phyloP scores from a whole-genome alignment of 2,797 vertebrate genomes.

The Sylvilagus floridanus region DNA sequence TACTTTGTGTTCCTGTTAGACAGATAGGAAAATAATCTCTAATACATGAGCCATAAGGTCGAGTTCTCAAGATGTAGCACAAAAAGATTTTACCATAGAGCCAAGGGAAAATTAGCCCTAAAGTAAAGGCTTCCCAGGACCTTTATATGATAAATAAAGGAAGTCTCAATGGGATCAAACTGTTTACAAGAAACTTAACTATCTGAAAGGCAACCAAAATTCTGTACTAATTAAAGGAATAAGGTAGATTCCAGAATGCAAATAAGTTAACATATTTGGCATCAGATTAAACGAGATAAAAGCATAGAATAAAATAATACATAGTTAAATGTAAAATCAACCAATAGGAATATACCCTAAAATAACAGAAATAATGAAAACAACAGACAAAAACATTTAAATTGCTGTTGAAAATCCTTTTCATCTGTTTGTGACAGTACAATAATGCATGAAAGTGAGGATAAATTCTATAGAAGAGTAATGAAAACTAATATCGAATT shows the following conservation, averaged over 20 bases:
- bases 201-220: neutral
- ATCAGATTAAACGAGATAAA: constrained; percentile 33
- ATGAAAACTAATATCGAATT: neutral
- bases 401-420: neutral
- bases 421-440: neutral
- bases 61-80: neutral
- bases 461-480: neutral
- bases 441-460: neutral
- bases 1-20: neutral
- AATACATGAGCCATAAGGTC: neutral
- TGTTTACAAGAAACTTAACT: constrained; percentile 5
- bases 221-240: neutral
- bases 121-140: neutral
- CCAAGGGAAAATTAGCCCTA: neutral
- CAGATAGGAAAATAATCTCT: neutral
- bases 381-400: neutral
- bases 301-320: neutral
- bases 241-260: neutral
- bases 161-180: neutral
- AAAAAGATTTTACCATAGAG: neutral
- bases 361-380: constrained; percentile 2
- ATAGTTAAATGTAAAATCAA: neutral
- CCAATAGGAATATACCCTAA: neutral
- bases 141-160: neutral
- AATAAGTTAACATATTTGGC: neutral